phyloP scores from a whole-genome alignment of 1,140 invertebrate genomes.

The Vollenhovia emeryi region DNA sequence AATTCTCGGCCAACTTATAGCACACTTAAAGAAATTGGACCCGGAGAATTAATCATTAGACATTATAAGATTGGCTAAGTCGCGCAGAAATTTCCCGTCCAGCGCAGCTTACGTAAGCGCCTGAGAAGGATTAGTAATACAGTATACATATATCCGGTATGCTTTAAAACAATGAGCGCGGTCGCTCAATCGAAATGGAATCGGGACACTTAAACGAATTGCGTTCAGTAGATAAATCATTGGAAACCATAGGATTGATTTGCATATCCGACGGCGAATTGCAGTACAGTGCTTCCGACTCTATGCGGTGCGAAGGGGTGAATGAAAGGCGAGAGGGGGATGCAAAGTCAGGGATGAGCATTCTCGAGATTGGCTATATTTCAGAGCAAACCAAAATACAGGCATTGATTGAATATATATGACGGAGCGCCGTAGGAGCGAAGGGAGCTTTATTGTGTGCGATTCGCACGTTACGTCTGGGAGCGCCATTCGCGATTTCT shows the following conservation, averaged over 20 bases:
- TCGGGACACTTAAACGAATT: conserved; percentile 85
- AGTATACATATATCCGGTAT: not conserved
- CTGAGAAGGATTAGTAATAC: conserved; percentile 10
- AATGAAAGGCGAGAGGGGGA: conserved; percentile 24
- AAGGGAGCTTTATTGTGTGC: conserved; percentile 10
- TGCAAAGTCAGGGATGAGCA: conserved; percentile 81
- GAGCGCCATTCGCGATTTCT: not conserved
- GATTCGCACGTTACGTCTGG: not conserved
- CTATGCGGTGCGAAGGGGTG: conserved; percentile 41
- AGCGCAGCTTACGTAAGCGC: conserved; percentile 10
- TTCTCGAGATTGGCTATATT: conserved; percentile 82
- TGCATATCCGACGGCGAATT: conserved; percentile 80
- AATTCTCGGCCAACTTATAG: conserved; percentile 42
- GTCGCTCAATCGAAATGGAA: conserved; percentile 79
- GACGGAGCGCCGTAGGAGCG: conserved; percentile 21
- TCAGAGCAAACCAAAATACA: conserved; percentile 68
- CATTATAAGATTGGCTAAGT: conserved; percentile 36
- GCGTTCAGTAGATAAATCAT: conserved; percentile 82
- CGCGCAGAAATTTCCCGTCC: not conserved
- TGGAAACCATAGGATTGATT: conserved; percentile 82
- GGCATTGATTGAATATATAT: conserved; percentile 58
- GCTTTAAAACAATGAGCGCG: conserved; percentile 38
- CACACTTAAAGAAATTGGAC: conserved; percentile 46
- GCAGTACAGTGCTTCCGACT: conserved; percentile 47
- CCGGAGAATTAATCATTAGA: conserved; percentile 43